Evolutionary conservation across 2,888 invertebrate species (phyloP).

Genomic region (Drosophila falleni): DNA sequence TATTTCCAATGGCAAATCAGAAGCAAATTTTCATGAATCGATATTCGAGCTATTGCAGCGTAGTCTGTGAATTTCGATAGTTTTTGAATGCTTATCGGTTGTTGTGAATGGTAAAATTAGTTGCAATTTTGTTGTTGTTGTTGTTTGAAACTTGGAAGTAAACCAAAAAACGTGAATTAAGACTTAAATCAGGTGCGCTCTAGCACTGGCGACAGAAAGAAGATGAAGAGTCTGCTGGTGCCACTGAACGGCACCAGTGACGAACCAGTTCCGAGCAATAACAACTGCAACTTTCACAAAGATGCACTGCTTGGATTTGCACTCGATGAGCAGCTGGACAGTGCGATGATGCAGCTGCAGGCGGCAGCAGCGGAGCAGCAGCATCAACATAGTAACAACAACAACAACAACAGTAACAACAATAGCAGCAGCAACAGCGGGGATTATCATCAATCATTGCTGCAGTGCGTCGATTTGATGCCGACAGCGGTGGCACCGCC

Average conservation of each 20-base stretch:
- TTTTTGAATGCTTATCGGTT: neutral
- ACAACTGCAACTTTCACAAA: conserved; percentile 44
- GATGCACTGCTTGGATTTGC: conserved; percentile 54
- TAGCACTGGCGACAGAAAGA: conserved; percentile 2
- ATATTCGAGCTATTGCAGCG: neutral
- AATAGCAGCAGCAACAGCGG: conserved; percentile 31
- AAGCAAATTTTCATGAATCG: neutral
- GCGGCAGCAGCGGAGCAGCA: conserved; percentile 50
- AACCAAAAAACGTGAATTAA: conserved; percentile 32
- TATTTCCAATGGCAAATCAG: neutral
- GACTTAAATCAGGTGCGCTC: neutral
- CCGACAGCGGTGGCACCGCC: conserved; percentile 30
- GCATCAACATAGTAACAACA: conserved; percentile 16
- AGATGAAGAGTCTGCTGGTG: conserved; percentile 52
- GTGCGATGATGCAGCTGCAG: conserved; percentile 56
- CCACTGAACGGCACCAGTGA: conserved; percentile 34
- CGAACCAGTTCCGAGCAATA: conserved; percentile 16
- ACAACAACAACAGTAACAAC: conserved; percentile 11
- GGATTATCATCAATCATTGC: conserved; percentile 38
- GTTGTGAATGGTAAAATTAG: conserved; percentile 40
- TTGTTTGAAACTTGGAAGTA: conserved; percentile 21
- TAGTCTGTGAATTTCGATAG: conserved; percentile 12
- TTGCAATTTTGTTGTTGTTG: conserved; percentile 27
- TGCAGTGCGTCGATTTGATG: conserved; percentile 39
- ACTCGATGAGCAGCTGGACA: conserved; percentile 53